phyloP scores from a whole-genome alignment of 2,797 vertebrate species.

The Thamnophis elegans region DNA sequence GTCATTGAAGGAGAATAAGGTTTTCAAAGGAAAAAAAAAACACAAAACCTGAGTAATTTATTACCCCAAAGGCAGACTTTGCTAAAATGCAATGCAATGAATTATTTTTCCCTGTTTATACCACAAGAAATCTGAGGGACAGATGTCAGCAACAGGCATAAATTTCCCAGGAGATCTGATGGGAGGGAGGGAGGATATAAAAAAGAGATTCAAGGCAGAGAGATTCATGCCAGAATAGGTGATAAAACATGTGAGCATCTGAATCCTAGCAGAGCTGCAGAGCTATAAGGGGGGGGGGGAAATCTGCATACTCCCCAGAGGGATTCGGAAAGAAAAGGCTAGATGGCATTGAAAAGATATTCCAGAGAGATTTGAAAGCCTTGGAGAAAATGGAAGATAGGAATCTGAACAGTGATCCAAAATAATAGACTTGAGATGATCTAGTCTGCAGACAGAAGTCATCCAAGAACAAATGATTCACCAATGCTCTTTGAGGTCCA shows the following conservation, averaged over 20 bases:
- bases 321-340: slow-evolving; percentile 45
- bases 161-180: slow-evolving; percentile 63
- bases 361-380: slow-evolving; percentile 41
- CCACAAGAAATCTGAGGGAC: slow-evolving; percentile 54
- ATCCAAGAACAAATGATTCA: neutral
- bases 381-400: slow-evolving; percentile 29
- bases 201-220: slow-evolving; percentile 47
- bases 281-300: slow-evolving; percentile 17
- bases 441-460: neutral
- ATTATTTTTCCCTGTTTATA: slow-evolving; percentile 63
- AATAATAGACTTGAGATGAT: neutral
- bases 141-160: slow-evolving; percentile 69
- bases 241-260: slow-evolving; percentile 64
- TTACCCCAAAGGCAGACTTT: slow-evolving; percentile 61
- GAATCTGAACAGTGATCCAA: neutral
- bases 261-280: slow-evolving; percentile 54
- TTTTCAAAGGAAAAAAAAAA: slow-evolving; percentile 62
- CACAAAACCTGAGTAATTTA: slow-evolving; percentile 60
- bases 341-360: slow-evolving; percentile 38
- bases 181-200: neutral
- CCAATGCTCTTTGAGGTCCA: neutral
- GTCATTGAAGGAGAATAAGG: slow-evolving; percentile 59
- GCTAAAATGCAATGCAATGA: slow-evolving; percentile 70
- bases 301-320: slow-evolving; percentile 23
- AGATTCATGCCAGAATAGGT: slow-evolving; percentile 55